These are phyloP conservation scores for Harmothoe impar DNA, from an alignment of 2,888 invertebrate species.

Conservation along the genomic window DNA sequence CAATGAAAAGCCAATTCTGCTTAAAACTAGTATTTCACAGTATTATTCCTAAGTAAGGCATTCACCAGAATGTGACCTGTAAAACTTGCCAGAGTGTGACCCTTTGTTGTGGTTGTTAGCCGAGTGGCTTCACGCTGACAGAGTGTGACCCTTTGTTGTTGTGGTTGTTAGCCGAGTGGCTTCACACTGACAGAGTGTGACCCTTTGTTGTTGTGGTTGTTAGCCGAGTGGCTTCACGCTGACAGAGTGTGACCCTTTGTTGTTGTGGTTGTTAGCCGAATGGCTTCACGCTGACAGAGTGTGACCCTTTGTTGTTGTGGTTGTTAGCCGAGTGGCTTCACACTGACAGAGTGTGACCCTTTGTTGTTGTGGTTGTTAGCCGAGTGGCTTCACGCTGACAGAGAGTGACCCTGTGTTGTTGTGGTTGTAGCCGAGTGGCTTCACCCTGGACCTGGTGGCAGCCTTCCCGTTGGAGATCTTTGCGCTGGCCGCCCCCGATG, in stretches of 20 bases:
- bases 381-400: conserved; percentile 62
- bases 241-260: too few relatives aligned
- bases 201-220: neutral
- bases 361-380: neutral
- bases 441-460: conserved; percentile 63
- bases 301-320: neutral
- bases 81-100: too few relatives aligned
- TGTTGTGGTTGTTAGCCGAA: neutral
- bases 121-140: conserved; percentile 62
- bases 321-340: conserved; percentile 57
- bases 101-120: neutral
- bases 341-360: neutral
- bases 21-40: too few relatives aligned
- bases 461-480: conserved; percentile 66
- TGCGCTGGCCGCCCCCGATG: conserved; percentile 63
- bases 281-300: conserved; percentile 61
- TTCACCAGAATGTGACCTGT: too few relatives aligned
- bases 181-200: conserved; percentile 54
- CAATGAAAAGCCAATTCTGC: too few relatives aligned
- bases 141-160: neutral
- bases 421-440: conserved; percentile 21
- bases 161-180: neutral
- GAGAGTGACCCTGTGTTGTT: neutral
- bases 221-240: conserved; percentile 60
- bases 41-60: too few relatives aligned